A percentile compares a stretch with the other conserved stretches of the same genome.
phyloP scores from a whole-genome alignment of 2,113 vertebrate species.

The Psilopsiagon aurifrons region DNA sequence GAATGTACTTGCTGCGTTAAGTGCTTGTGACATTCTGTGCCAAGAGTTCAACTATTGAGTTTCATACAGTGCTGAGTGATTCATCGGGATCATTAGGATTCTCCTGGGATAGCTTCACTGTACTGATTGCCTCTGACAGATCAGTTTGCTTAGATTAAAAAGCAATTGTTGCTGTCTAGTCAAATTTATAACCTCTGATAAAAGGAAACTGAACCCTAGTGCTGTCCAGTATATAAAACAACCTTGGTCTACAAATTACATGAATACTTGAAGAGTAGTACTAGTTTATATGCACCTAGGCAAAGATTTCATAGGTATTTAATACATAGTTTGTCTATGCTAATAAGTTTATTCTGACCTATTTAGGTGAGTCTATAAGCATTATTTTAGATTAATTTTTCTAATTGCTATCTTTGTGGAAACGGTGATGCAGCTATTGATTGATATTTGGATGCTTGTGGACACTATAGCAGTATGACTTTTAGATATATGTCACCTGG shows the following conservation, averaged over 20 bases:
- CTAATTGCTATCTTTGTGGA: neutral
- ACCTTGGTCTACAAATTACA: slow-evolving; percentile 54
- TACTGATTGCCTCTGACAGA: slow-evolving; percentile 77
- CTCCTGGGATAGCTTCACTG: slow-evolving; percentile 70
- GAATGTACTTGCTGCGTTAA: slow-evolving; percentile 56
- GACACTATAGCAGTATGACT: neutral
- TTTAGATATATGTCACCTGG: neutral
- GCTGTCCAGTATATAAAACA: slow-evolving; percentile 66
- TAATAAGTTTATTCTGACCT: neutral
- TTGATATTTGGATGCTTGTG: neutral
- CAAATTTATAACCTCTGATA: slow-evolving; percentile 74
- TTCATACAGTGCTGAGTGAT: slow-evolving; percentile 68
- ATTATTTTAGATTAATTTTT: neutral
- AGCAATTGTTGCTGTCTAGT: slow-evolving; percentile 78
- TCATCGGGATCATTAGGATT: slow-evolving; percentile 76
- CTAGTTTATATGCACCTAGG: neutral
- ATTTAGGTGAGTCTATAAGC: neutral
- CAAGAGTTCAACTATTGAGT: slow-evolving; percentile 70
- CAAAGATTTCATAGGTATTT: neutral
- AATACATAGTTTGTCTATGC: neutral
- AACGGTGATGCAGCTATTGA: neutral
- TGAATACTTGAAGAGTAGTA: neutral
- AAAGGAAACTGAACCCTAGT: slow-evolving; percentile 64
- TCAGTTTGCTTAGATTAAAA: slow-evolving; percentile 85
- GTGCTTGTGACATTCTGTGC: slow-evolving; percentile 71